Percentiles rank a stretch among this genome's conserved stretches.
These are phyloP conservation scores for Trichonephila inaurata DNA, from an alignment of 1,140 invertebrate genomes.

Conservation along the genomic window DNA sequence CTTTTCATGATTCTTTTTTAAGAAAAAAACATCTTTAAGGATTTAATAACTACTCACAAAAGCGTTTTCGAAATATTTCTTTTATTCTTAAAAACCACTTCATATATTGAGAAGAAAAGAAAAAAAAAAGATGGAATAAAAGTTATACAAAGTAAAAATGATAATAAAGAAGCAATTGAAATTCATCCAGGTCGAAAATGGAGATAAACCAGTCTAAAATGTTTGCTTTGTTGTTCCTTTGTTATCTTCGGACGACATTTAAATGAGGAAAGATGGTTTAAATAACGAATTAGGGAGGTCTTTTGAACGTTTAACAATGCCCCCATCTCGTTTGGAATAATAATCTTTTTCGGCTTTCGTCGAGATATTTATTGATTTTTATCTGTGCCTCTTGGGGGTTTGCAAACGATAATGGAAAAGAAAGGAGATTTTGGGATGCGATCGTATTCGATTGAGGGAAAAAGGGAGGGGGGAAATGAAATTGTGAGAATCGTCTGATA, in stretches of 20 bases:
- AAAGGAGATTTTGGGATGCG: slow-evolving; percentile 16
- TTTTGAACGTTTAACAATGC: slow-evolving; percentile 55
- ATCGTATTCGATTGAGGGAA: not conserved
- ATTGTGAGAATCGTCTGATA: not conserved
- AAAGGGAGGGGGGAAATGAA: not conserved
- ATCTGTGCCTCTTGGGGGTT: slow-evolving; percentile 5
- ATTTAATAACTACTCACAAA: slow-evolving; percentile 30
- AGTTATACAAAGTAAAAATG: not conserved
- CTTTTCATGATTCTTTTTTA: not conserved
- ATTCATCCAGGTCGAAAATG: slow-evolving; percentile 38
- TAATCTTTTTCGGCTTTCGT: slow-evolving; percentile 24
- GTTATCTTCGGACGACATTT: slow-evolving; percentile 24
- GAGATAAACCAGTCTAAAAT: slow-evolving; percentile 45
- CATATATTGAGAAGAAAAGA: not conserved
- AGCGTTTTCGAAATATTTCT: not conserved
- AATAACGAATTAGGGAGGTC: slow-evolving; percentile 58
- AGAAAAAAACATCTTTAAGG: not conserved
- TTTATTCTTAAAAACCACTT: not conserved
- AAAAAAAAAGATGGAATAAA: not conserved
- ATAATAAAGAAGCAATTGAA: not conserved
- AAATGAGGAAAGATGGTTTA: slow-evolving; percentile 63
- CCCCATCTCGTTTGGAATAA: slow-evolving; percentile 21
- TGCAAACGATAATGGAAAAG: not conserved
- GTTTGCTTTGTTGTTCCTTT: slow-evolving; percentile 45
- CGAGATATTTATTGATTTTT: slow-evolving; percentile 19